Evolutionary conservation across 2,888 invertebrate species (phyloP), one percentile per base, ranked within the genome.

Genomic region (Parnassius apollo): DNA sequence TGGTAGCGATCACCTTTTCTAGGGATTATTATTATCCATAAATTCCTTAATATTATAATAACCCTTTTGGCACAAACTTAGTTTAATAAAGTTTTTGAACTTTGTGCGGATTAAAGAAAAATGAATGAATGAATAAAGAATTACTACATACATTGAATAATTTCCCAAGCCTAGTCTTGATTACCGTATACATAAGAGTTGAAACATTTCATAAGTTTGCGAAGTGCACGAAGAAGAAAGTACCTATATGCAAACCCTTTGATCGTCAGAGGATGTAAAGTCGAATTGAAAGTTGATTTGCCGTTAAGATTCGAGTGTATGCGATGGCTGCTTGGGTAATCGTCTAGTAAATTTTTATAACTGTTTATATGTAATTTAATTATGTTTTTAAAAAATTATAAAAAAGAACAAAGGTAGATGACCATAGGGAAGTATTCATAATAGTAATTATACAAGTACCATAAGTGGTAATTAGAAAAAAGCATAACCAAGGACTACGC

Each of bases 251-350:
- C 58, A 35, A 49, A 49, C 60, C 57, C 64, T 64, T 64, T 64
- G 64, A 64, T 64, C 64, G 57, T 64, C 64, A 64, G 64, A 60
- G 64, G 57, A 64, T 60, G 60, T 64, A 60, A 64, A 57, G 60
- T 54, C 64, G 64, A 64, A 64, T 64, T 52, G 60, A 64, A 54
- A 64, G 64, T 64, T 60, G 64, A 64, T 64, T 64, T 64, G 57
- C 56, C 64, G 64, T 64, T 60, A 60, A 64, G 42, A 64, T 64
- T 64, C 49, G 54, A 64, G 64, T 64, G 60, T 46, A 42, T 60
- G 64, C 60, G 54, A 64, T 60, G 57, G 60, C 53, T 57, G 64
- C 13, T 48, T 60, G 53, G 54, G 64, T 56, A 60, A 64, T 64
- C 57, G 64, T 57, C 64, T 64, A 60, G 11, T 44, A 44, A 11